Evolutionary conservation across 2,797 vertebrate genomes (phyloP).

Genomic region (Chrosomus eos): DNA sequence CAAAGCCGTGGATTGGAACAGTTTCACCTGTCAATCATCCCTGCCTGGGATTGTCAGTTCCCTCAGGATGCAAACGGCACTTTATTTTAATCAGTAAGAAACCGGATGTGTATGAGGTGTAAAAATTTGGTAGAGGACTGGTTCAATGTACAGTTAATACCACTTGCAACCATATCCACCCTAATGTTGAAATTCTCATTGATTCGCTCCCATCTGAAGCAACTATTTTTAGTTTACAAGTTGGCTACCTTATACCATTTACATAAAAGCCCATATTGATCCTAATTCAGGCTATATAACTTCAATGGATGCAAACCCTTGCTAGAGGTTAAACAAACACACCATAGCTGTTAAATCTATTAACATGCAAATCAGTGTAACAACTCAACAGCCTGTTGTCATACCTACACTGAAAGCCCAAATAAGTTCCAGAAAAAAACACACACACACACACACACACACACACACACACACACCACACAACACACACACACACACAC

Average conservation of each 20-base stretch:
- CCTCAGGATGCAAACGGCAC: neutral
- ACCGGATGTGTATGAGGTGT: conserved; percentile 9
- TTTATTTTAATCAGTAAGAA: neutral
- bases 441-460: conserved; percentile 45
- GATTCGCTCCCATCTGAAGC: conserved; percentile 28
- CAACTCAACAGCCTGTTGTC: conserved; percentile 82
- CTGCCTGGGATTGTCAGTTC: neutral
- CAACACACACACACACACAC: conserved; percentile 45
- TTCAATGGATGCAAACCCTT: conserved; percentile 70
- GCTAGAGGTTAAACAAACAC: conserved; percentile 76
- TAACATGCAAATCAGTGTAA: conserved; percentile 84
- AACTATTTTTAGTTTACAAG: conserved; percentile 63
- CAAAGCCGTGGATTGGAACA: neutral
- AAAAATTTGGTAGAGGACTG: neutral
- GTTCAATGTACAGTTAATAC: neutral
- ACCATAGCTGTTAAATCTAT: conserved; percentile 75
- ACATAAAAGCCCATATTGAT: conserved; percentile 74
- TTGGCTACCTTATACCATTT: conserved; percentile 67
- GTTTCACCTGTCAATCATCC: conserved; percentile 30
- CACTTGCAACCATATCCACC: conserved; percentile 28
- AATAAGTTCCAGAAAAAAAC: conserved; percentile 81
- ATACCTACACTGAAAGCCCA: conserved; percentile 85
- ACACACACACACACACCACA: conserved; percentile 41
- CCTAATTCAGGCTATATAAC: conserved; percentile 73
- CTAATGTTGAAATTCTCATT: neutral